Evolutionary conservation across 2,888 invertebrate genomes (phyloP), one percentile per base, ranked within the genome.

Genomic region (Leucoma salicis): DNA sequence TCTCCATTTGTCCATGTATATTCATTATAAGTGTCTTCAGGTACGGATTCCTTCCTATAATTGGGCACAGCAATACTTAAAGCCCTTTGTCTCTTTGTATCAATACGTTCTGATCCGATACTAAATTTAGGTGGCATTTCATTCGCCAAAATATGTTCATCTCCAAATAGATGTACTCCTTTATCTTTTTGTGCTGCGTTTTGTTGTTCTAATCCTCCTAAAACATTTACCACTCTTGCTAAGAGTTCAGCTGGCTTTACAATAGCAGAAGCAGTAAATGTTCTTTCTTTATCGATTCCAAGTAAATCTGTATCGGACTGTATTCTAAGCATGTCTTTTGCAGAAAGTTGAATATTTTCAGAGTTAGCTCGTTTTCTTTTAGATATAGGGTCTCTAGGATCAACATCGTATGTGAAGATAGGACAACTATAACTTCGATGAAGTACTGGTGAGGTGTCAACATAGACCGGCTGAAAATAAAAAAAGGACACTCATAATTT

Each of bases 261-360:
- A 53, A 94, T 91, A 7, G 93, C 93, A 48, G 93, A 92, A 1
- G 93, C 91, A 13, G 92, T 92, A 67, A 95, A 95, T 0, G 96
- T 96, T 49, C 93, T 93, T 55, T 93, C 93, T 63, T 94, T 94
- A 72, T 96, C 95, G 52, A 96, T 95, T 29, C 93, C 92, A 45
- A 93, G 91, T 31, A 96, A 84, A 75, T 96, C 95, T 0, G 94
- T 94, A 59, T 96, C 96, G 0, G 96, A 96, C 52, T 94, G 93
- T 36, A 94, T 93, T 41, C 94, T 91, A 3, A 94, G 77, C 76
- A 90, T 84, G 35, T 88, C 87, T 65, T 72, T 81, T n/a, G 77
- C 74, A 10, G 78, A 73, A 14, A 86, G 58, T 60, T 90, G 86
- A 44, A 91, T 91, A 45, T 92, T 92, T 72, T 93, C 93, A 0